A percentile compares a stretch with the other conserved stretches of the same genome.
These are phyloP conservation scores for Nerophis ophidion DNA, from an alignment of 2,113 vertebrate genomes.

Conservation along the genomic window DNA sequence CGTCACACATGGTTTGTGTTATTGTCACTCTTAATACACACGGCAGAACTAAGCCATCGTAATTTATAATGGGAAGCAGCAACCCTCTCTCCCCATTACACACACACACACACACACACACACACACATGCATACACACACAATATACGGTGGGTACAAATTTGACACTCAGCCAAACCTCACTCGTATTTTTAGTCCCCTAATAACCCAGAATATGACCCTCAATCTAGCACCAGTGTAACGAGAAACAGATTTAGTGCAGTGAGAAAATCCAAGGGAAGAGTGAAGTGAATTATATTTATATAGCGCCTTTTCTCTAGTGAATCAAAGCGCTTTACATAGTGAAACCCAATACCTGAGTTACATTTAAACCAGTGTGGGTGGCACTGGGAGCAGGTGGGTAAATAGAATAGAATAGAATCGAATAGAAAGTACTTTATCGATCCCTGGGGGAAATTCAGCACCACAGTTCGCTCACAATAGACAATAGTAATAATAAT, in stretches of 20 bases:
- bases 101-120: constrained; percentile 21
- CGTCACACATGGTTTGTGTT: constrained; percentile 80
- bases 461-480: too few species aligned
- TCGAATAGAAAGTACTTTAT: too few species aligned
- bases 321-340: too few species aligned
- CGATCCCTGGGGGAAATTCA: too few species aligned
- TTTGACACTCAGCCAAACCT: constrained; percentile 39
- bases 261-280: constrained; percentile 7
- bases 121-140: constrained; percentile 4
- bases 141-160: constrained; percentile 31
- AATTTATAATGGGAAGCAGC: constrained; percentile 86
- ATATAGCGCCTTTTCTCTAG: too few species aligned
- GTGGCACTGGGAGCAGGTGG: too few species aligned
- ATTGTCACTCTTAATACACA: constrained; percentile 90
- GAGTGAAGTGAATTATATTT: too few species aligned
- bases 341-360: too few species aligned
- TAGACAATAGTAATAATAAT: too few species aligned
- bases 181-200: constrained; percentile 46
- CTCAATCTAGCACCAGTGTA: constrained; percentile 19
- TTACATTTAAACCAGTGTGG: too few species aligned
- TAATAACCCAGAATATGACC: constrained; percentile 46
- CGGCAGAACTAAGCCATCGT: constrained; percentile 84
- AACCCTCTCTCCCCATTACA: constrained; percentile 52
- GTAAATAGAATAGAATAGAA: too few species aligned
- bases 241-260: constrained; percentile 38